A percentile compares a stretch with the other conserved stretches of the same genome.
phyloP scores from a whole-genome alignment of 2,888 invertebrate species.

The Dioctria rufipes region DNA sequence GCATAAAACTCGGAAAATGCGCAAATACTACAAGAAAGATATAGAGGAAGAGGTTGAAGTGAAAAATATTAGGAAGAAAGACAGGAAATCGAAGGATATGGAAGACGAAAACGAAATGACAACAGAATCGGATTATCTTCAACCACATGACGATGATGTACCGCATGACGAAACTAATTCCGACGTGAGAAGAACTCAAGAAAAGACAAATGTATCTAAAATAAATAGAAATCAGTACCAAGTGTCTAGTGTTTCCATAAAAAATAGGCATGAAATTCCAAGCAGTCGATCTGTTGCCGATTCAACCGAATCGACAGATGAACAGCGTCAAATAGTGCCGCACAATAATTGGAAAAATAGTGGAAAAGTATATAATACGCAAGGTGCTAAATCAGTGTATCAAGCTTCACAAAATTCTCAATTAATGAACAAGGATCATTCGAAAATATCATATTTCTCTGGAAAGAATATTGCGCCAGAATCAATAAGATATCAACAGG shows the following conservation, averaged over 20 bases:
- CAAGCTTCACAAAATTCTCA: background rate
- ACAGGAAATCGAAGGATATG: background rate
- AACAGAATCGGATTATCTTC: background rate
- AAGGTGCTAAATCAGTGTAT: background rate
- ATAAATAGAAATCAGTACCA: background rate
- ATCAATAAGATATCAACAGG: background rate
- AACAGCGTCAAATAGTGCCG: background rate
- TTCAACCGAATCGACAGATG: background rate
- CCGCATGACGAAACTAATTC: background rate
- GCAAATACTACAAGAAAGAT: constrained; percentile 4
- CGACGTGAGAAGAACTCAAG: background rate
- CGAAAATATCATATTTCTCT: no score
- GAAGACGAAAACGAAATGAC: background rate
- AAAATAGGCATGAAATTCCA: background rate
- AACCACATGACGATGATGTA: background rate
- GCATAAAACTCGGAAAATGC: background rate
- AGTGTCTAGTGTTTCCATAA: background rate
- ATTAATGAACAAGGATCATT: background rate
- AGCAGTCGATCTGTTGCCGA: constrained; percentile 5
- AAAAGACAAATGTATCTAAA: background rate
- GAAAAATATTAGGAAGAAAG: background rate
- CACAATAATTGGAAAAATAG: background rate
- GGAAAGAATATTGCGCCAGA: background rate
- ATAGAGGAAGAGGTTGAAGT: background rate
- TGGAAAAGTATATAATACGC: background rate